Evolutionary conservation across 2,888 invertebrate genomes (phyloP).

Genomic region (Globia sparganii): DNA sequence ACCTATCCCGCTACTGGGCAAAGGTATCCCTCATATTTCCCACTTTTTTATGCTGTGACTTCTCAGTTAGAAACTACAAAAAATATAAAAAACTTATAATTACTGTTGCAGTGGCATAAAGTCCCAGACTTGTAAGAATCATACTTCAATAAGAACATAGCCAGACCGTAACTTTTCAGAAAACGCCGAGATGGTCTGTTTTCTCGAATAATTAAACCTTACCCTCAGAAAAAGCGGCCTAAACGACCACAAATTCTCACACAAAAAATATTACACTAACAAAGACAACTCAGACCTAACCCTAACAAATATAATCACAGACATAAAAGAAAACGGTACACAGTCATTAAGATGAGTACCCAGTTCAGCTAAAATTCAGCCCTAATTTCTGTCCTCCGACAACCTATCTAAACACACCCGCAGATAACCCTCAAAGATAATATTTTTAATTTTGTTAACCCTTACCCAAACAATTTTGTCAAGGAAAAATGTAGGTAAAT

Average conservation of each 20-base stretch:
- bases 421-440: constrained; percentile 62
- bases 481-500: constrained; percentile 66
- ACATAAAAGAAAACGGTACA: constrained; percentile 22
- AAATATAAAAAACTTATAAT: too few species aligned
- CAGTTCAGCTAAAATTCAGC: constrained; percentile 35
- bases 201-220: constrained; percentile 30
- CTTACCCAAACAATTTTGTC: constrained; percentile 41
- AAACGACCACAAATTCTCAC: constrained; percentile 33
- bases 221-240: background rate
- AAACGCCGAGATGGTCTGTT: background rate
- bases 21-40: too few species aligned
- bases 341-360: constrained; percentile 28
- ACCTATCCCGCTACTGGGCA: too few species aligned
- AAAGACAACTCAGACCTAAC: constrained; percentile 21
- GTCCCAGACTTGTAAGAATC: background rate
- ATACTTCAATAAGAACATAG: background rate
- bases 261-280: constrained; percentile 37
- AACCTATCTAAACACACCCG: constrained; percentile 59
- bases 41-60: too few species aligned
- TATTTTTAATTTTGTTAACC: constrained; percentile 63
- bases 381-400: constrained; percentile 35
- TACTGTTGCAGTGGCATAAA: background rate
- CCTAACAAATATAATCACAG: constrained; percentile 54
- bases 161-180: constrained; percentile 7
- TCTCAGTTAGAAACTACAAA: too few species aligned